A percentile compares a stretch with the other conserved stretches of the same genome.
Evolutionary conservation across 2,888 invertebrate genomes (phyloP).

Genomic region (Athripsodes cinereus): DNA sequence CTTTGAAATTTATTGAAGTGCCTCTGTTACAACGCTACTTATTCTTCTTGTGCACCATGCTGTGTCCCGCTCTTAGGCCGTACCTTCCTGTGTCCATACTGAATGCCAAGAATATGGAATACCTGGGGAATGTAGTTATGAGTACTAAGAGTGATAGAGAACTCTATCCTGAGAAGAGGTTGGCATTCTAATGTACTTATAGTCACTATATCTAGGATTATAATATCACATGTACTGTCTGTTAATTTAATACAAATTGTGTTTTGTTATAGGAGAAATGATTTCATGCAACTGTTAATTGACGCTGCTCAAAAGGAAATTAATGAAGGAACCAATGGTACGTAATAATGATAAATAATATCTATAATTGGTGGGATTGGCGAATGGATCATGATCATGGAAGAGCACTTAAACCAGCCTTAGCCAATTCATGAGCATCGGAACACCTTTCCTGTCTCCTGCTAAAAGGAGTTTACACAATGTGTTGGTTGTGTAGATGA

Average conservation of each 20-base stretch:
- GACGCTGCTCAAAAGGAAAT: slow-evolving; percentile 42
- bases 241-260: too few species aligned
- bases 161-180: slow-evolving; percentile 16
- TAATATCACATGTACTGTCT: too few species aligned
- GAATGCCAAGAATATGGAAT: slow-evolving; percentile 7
- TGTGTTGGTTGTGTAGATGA: too few species aligned
- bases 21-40: slow-evolving; percentile 11
- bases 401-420: too few species aligned
- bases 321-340: slow-evolving; percentile 11
- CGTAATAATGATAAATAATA: too few species aligned
- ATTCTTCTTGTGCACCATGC: slow-evolving; percentile 19
- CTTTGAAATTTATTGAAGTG: slow-evolving; percentile 20
- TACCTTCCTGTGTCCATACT: slow-evolving; percentile 15
- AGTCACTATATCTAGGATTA: too few species aligned
- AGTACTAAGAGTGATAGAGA: slow-evolving; percentile 19
- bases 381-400: too few species aligned
- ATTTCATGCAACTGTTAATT: slow-evolving; percentile 46
- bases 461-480: too few species aligned
- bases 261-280: slow-evolving; percentile 38
- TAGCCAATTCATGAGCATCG: too few species aligned
- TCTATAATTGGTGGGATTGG: too few species aligned
- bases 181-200: not conserved
- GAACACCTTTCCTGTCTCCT: too few species aligned
- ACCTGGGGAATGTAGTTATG: slow-evolving; percentile 18
- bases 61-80: slow-evolving; percentile 12